A percentile compares a stretch with the other conserved stretches of the same genome.
Conservation (phyloP, 2,113 vertebrate genomes). For the Nyctibius bracteatus region DNA sequence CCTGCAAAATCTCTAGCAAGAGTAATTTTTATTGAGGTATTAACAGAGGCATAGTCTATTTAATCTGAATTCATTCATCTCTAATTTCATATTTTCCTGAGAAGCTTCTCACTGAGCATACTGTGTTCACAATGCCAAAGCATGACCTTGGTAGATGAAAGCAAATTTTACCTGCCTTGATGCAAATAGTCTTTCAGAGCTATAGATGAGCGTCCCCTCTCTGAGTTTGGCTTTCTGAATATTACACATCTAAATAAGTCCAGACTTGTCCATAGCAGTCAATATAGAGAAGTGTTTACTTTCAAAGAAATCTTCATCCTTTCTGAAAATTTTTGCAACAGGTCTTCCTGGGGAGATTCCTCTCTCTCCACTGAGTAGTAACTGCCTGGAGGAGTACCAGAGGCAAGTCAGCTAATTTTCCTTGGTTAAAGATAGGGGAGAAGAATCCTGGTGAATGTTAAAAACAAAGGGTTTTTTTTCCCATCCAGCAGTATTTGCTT, state of each 20-base stretch:
- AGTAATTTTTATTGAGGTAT: neutral
- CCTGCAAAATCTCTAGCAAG: neutral
- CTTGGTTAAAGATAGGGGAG: neutral
- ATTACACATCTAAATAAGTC: neutral
- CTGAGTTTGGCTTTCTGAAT: neutral
- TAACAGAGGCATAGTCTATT: neutral
- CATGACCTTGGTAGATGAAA: neutral
- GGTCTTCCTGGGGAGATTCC: neutral
- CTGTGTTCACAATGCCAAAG: neutral
- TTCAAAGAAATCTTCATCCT: neutral
- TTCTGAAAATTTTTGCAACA: neutral
- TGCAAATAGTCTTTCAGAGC: neutral
- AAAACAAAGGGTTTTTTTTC: neutral
- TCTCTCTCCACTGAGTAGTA: neutral
- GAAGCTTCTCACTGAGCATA: neutral
- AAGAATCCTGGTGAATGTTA: neutral
- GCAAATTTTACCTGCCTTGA: neutral
- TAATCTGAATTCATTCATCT: neutral
- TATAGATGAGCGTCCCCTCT: neutral
- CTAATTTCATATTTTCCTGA: neutral
- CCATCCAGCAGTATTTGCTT: neutral
- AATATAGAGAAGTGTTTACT: neutral
- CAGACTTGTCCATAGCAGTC: neutral
- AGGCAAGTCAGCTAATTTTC: neutral
- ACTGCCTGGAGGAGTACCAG: neutral